phyloP scores from a whole-genome alignment of 2,888 invertebrate genomes.

The Eumerus sabulonum region DNA sequence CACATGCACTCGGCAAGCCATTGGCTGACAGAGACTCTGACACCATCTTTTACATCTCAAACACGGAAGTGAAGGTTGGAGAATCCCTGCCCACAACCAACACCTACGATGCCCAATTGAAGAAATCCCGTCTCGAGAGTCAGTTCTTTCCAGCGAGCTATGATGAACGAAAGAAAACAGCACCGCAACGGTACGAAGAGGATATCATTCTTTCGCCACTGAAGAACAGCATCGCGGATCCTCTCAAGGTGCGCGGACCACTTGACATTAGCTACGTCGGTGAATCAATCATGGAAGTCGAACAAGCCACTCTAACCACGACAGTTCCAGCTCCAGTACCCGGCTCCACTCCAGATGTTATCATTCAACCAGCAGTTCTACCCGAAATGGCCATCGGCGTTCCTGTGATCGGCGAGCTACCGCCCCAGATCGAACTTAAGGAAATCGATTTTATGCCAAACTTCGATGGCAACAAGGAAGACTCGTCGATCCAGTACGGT shows the following conservation, averaged over 20 bases:
- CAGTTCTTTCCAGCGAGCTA: conserved; percentile 78
- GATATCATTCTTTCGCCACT: conserved; percentile 77
- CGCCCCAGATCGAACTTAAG: conserved; percentile 78
- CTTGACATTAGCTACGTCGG: conserved; percentile 78
- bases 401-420: conserved; percentile 78
- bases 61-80: conserved; percentile 79
- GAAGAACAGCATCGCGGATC: conserved; percentile 73
- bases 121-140: conserved; percentile 74
- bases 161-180: conserved; percentile 71
- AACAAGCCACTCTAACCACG: conserved; percentile 73
- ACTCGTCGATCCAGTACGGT: conserved; percentile 78
- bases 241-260: conserved; percentile 76
- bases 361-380: conserved; percentile 78
- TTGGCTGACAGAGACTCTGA: conserved; percentile 77
- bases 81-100: conserved; percentile 76
- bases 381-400: conserved; percentile 78
- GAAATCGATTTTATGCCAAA: conserved; percentile 78
- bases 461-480: conserved; percentile 72
- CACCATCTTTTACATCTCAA: conserved; percentile 79
- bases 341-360: conserved; percentile 73
- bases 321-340: conserved; percentile 41
- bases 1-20: conserved; percentile 70
- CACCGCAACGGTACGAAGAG: conserved; percentile 75
- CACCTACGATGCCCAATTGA: conserved; percentile 70
- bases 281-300: conserved; percentile 78